These are phyloP conservation scores for Varroa destructor DNA, from an alignment of 1,140 invertebrate genomes.

Conservation along the genomic window DNA sequence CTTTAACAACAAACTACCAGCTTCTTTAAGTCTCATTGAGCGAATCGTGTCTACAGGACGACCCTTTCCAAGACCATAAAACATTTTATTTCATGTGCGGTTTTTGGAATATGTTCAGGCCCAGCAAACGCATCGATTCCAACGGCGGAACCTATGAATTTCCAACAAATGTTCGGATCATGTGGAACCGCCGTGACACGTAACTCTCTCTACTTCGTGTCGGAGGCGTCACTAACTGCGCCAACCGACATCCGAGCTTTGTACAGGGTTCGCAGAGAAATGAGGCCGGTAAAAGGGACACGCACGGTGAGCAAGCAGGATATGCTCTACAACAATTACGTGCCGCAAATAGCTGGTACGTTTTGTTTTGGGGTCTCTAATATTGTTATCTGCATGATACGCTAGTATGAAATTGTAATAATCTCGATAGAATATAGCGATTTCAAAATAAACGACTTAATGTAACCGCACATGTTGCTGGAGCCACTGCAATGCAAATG, in stretches of 20 bases:
- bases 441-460: too few relatives aligned
- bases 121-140: conserved; percentile 41
- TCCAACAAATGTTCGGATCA: conserved; percentile 40
- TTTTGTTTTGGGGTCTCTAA: background rate
- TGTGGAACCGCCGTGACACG: conserved; percentile 38
- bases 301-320: conserved; percentile 37
- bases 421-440: too few relatives aligned
- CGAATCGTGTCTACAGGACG: too few relatives aligned
- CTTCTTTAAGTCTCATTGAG: too few relatives aligned
- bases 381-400: too few relatives aligned
- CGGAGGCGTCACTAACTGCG: conserved; percentile 34
- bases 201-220: conserved; percentile 41
- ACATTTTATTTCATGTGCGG: background rate
- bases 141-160: conserved; percentile 39
- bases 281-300: conserved; percentile 37
- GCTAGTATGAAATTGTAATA: too few relatives aligned
- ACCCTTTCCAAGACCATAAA: too few relatives aligned
- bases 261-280: conserved; percentile 38
- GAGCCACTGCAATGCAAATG: too few relatives aligned
- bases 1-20: background rate
- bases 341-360: conserved; percentile 39
- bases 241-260: conserved; percentile 34
- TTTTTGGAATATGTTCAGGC: conserved; percentile 33
- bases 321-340: conserved; percentile 39
- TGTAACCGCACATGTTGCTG: too few relatives aligned